Evolutionary conservation across 2,888 invertebrate genomes (phyloP), one percentile per base, ranked within the genome.

Genomic region (Arrhopalites spinosus): DNA sequence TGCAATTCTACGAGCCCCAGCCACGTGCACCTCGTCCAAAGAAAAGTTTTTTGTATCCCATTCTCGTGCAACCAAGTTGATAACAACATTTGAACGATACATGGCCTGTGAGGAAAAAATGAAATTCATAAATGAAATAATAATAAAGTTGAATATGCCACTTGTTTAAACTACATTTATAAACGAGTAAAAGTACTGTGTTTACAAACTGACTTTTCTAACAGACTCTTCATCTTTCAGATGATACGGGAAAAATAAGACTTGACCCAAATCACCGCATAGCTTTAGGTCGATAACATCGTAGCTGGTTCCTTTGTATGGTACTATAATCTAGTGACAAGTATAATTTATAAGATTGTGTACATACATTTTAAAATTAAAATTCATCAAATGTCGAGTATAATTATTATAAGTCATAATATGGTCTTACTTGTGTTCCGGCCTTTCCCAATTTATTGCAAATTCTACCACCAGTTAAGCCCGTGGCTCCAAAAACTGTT

Each of bases 261-360:
- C 91, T 88, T 98, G 98, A 1, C 98, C 99, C 79, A 99, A 89
- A 86, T 99, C 99, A 27, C 98, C 98, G 83, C n/a, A n/a, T n/a
- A n/a, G n/a, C 86, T 95, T 96, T 59, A 97, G 87, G 71, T 91
- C 89, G 78, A 90, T 87, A 11, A 91, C 90, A 83, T 92, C 91
- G 85, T 94, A 93, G 75, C 90, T 89, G 84, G 98, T 97, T 76
- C 93, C 90, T 83, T 98, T 90, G 85, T 98, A 96, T 0, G 99
- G 98, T 80, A 98, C 85, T 80, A 99, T 93, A 85, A 99, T 86
- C 91, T 96, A 83, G n/a, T n/a, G n/a, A n/a, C n/a, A n/a, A n/a
- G n/a, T n/a, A n/a, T n/a, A n/a, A n/a, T n/a, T n/a, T n/a, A n/a
- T n/a, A n/a, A n/a, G n/a, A n/a, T n/a, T n/a, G n/a, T n/a, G n/a